Percentiles rank a stretch among this genome's conserved stretches.
Conservation (phyloP, 2,113 vertebrate species). For the Vireo altiloquus region DNA sequence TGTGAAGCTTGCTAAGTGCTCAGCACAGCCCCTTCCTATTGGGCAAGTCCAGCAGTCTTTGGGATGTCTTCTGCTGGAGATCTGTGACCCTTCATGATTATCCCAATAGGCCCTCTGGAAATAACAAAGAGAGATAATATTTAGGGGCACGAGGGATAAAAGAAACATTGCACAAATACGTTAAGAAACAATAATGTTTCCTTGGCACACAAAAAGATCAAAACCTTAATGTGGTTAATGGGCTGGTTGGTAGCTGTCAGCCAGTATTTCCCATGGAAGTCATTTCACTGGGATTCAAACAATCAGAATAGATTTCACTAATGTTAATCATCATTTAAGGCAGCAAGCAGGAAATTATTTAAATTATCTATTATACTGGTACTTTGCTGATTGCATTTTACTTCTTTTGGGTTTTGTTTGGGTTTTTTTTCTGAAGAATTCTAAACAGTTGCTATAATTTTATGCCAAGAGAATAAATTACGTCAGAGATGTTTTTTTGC, state of each 20-base stretch:
- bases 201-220: not conserved
- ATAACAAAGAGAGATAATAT: not conserved
- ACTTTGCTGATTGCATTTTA: conserved; percentile 27
- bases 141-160: not conserved
- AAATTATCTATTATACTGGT: not conserved
- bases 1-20: not conserved
- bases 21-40: not conserved
- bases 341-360: conserved; percentile 25
- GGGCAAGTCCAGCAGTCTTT: not conserved
- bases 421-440: not conserved
- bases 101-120: not conserved
- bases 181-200: not conserved
- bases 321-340: conserved; percentile 36
- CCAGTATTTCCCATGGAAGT: not conserved
- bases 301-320: conserved; percentile 3
- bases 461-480: conserved; percentile 19
- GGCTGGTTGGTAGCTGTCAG: not conserved
- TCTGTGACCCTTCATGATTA: not conserved
- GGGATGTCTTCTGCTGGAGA: not conserved
- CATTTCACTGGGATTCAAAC: not conserved
- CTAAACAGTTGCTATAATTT: conserved; percentile 11
- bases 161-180: not conserved
- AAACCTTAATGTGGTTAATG: not conserved
- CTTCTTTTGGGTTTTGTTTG: not conserved
- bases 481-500: not conserved